phyloP scores from a whole-genome alignment of 2,797 vertebrate genomes.

The Poeciliopsis turneri region DNA sequence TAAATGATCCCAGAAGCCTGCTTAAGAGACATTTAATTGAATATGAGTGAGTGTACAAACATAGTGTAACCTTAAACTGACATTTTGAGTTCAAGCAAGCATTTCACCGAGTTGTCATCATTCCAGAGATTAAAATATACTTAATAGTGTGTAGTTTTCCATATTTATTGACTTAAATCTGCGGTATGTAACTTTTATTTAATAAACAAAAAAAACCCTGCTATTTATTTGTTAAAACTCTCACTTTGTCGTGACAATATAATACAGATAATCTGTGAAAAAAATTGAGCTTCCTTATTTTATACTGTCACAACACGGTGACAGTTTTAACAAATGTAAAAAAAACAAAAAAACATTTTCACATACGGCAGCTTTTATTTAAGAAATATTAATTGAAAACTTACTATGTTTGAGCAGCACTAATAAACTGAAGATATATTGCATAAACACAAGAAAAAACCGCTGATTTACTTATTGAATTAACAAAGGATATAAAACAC shows the following conservation, averaged over 20 bases:
- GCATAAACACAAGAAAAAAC: conserved; percentile 28
- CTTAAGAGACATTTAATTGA: not conserved
- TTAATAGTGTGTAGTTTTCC: not conserved
- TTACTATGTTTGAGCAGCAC: not conserved
- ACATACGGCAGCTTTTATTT: not conserved
- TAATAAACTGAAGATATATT: conserved; percentile 23
- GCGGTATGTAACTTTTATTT: not conserved
- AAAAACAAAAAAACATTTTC: too few species aligned
- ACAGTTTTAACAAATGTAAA: too few species aligned
- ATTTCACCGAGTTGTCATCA: not conserved
- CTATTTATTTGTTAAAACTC: too few species aligned
- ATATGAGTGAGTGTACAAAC: not conserved
- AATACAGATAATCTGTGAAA: too few species aligned
- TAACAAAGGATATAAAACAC: conserved; percentile 47
- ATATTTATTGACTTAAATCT: not conserved
- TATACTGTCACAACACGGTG: too few species aligned
- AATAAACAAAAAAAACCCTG: too few species aligned
- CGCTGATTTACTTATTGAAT: conserved; percentile 34
- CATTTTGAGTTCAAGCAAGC: not conserved
- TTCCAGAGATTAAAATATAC: not conserved
- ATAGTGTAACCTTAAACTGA: not conserved
- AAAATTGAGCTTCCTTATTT: too few species aligned
- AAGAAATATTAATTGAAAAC: not conserved
- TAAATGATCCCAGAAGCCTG: not conserved
- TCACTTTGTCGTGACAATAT: too few species aligned